Conservation (phyloP, 2,797 vertebrate species). For the Argyrosomus regius region DNA sequence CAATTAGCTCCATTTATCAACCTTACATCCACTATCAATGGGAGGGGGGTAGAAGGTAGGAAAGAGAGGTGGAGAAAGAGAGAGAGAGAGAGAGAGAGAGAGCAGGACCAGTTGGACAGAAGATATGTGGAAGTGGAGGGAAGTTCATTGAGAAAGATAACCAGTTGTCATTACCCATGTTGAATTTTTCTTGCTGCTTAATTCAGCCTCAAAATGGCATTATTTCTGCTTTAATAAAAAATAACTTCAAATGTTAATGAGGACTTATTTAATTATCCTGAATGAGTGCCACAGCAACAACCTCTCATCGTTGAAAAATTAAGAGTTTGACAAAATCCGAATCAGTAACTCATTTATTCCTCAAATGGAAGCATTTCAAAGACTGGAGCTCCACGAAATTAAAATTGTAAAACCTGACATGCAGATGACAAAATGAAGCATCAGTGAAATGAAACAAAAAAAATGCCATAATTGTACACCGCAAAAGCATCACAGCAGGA, state of each 20-base stretch:
- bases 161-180: slow-evolving; percentile 39
- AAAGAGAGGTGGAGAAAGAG: neutral
- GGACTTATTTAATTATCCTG: slow-evolving; percentile 8
- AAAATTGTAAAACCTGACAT: slow-evolving; percentile 46
- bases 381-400: slow-evolving; percentile 11
- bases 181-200: slow-evolving; percentile 30
- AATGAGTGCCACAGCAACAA: slow-evolving; percentile 14
- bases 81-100: slow-evolving; percentile 29
- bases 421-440: slow-evolving; percentile 44
- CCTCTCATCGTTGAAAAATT: slow-evolving; percentile 11
- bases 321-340: slow-evolving; percentile 14
- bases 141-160: slow-evolving; percentile 30
- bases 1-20: slow-evolving; percentile 91
- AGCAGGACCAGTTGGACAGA: slow-evolving; percentile 6
- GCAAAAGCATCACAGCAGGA: slow-evolving; percentile 43
- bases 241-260: slow-evolving; percentile 12
- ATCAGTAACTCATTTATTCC: neutral
- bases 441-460: slow-evolving; percentile 28
- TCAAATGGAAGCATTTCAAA: slow-evolving; percentile 29
- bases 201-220: slow-evolving; percentile 26
- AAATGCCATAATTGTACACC: slow-evolving; percentile 3
- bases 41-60: slow-evolving; percentile 58
- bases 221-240: slow-evolving; percentile 21
- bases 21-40: slow-evolving; percentile 77
- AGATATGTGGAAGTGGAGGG: slow-evolving; percentile 21